Evolutionary conservation across 2,113 vertebrate genomes (phyloP).

Genomic region (Struthio camelus): DNA sequence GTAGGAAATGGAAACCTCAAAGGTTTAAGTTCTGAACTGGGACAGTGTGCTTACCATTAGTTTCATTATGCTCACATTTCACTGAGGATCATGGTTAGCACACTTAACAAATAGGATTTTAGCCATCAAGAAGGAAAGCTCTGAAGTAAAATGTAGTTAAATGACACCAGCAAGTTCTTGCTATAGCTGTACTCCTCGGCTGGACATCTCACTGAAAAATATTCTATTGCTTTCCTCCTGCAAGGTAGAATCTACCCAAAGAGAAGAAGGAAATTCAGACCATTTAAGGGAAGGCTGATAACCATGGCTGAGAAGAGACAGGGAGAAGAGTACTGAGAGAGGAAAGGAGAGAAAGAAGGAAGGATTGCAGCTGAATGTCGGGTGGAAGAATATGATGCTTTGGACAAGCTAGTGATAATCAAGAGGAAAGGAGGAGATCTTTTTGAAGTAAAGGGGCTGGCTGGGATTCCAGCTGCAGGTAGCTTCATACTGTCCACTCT

Average conservation of each 20-base stretch:
- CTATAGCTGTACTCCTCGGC: neutral
- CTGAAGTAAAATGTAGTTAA: neutral
- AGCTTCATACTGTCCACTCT: neutral
- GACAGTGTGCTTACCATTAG: neutral
- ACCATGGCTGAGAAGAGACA: neutral
- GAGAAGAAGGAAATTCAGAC: neutral
- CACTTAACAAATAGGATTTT: neutral
- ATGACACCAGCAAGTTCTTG: neutral
- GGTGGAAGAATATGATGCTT: neutral
- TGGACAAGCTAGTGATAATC: neutral
- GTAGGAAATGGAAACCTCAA: neutral
- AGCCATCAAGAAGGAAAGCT: neutral
- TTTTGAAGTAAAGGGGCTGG: neutral
- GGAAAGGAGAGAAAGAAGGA: neutral
- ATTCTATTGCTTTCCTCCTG: neutral
- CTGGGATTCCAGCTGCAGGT: neutral
- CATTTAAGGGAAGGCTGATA: neutral
- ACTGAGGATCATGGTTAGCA: neutral
- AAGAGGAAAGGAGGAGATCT: neutral
- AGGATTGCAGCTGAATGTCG: neutral
- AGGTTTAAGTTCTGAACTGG: neutral
- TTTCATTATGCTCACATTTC: neutral
- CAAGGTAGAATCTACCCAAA: neutral
- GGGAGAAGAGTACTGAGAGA: neutral
- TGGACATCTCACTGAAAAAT: neutral